phyloP scores from a whole-genome alignment of 2,113 vertebrate genomes.

The Nothobranchius kuhntae region DNA sequence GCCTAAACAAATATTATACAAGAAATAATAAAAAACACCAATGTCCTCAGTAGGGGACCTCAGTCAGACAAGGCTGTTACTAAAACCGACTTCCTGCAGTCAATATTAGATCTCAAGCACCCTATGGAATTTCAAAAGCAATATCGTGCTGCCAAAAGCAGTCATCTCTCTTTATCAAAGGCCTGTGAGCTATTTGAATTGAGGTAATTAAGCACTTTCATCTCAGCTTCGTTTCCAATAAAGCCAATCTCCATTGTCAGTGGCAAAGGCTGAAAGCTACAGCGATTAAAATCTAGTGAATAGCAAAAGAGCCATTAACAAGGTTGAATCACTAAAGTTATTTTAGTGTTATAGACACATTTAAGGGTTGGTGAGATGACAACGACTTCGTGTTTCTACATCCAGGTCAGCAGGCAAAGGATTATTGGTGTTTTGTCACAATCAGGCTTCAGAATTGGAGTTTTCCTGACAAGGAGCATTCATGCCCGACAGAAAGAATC shows the following conservation, averaged over 20 bases:
- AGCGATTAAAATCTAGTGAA: slow-evolving; percentile 65
- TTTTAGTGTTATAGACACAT: slow-evolving; percentile 61
- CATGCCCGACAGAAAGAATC: slow-evolving; percentile 38
- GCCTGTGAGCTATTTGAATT: slow-evolving; percentile 63
- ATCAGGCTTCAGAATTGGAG: slow-evolving; percentile 27
- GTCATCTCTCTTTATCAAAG: slow-evolving; percentile 65
- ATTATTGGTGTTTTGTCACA: slow-evolving; percentile 12
- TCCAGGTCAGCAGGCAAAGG: slow-evolving; percentile 9
- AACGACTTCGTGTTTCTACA: slow-evolving; percentile 45
- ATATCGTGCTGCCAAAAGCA: slow-evolving; percentile 65
- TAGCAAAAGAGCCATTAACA: slow-evolving; percentile 59
- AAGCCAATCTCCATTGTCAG: slow-evolving; percentile 54
- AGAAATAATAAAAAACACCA: slow-evolving; percentile 38
- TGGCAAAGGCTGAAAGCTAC: slow-evolving; percentile 47
- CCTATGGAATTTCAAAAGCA: slow-evolving; percentile 71
- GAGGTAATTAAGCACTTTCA: slow-evolving; percentile 73
- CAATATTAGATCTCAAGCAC: slow-evolving; percentile 61
- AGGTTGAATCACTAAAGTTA: slow-evolving; percentile 52
- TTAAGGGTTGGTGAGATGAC: slow-evolving; percentile 32
- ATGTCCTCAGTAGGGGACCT: slow-evolving; percentile 39
- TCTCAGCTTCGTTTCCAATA: slow-evolving; percentile 65
- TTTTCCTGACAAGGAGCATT: slow-evolving; percentile 32
- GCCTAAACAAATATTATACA: slow-evolving; percentile 1
- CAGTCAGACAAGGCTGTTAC: slow-evolving; percentile 54
- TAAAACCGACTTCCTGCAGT: slow-evolving; percentile 58